Evolutionary conservation across 2,888 invertebrate species (phyloP).

Genomic region (Andrena bucephala): DNA sequence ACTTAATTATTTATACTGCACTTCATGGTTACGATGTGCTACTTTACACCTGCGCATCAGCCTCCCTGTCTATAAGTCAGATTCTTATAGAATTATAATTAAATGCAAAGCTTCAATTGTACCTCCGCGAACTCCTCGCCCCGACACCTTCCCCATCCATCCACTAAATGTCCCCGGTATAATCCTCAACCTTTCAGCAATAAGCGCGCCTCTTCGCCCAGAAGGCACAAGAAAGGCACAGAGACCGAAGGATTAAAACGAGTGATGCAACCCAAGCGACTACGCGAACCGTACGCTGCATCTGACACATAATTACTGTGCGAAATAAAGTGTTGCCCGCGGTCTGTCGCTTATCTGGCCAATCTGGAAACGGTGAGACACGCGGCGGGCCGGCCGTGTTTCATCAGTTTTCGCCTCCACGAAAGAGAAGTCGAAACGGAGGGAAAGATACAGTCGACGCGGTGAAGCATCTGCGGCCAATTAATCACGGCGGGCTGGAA

Average conservation of each 20-base stretch:
- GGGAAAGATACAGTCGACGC: background rate
- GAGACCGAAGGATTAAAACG: background rate
- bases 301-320: slow-evolving; percentile 39
- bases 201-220: background rate
- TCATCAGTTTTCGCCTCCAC: slow-evolving; percentile 33
- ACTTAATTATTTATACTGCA: background rate
- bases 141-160: background rate
- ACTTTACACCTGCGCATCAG: too few relatives aligned
- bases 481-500: slow-evolving; percentile 15
- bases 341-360: slow-evolving; percentile 7
- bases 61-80: background rate
- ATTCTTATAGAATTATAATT: background rate
- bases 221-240: background rate
- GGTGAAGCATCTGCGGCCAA: slow-evolving; percentile 33
- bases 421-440: slow-evolving; percentile 35
- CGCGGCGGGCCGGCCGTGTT: background rate
- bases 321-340: slow-evolving; percentile 32
- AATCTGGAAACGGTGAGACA: slow-evolving; percentile 32
- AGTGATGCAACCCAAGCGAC: background rate
- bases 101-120: background rate
- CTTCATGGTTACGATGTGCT: background rate
- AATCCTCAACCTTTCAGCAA: background rate
- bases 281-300: slow-evolving; percentile 1
- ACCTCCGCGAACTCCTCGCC: background rate
- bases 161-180: background rate